A percentile compares a stretch with the other conserved stretches of the same genome.
Conservation (phyloP, 1,140 invertebrate species). For the Drosophila kohkoa region DNA sequence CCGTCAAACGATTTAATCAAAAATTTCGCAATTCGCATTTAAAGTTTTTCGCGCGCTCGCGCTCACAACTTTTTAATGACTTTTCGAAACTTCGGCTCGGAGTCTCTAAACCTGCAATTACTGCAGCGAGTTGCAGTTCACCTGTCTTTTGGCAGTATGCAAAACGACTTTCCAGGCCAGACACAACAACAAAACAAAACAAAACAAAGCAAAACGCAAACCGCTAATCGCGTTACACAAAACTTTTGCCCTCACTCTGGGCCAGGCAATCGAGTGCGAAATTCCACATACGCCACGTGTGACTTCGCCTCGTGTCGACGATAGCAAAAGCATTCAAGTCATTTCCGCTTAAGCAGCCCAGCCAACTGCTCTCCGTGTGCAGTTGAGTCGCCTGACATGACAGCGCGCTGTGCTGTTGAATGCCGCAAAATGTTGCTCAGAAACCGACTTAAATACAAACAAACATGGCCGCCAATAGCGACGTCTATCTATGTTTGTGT, state of each 20-base stretch:
- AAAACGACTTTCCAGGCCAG: slow-evolving; percentile 54
- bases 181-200: slow-evolving; percentile 51
- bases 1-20: slow-evolving; percentile 74
- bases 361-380: slow-evolving; percentile 28
- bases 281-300: slow-evolving; percentile 77
- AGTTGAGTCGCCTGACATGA: slow-evolving; percentile 60
- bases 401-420: slow-evolving; percentile 67
- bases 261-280: slow-evolving; percentile 76
- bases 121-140: slow-evolving; percentile 35
- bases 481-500: neutral
- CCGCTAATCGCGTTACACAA: slow-evolving; percentile 81
- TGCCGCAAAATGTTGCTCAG: slow-evolving; percentile 77
- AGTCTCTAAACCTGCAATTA: slow-evolving; percentile 73
- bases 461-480: slow-evolving; percentile 71
- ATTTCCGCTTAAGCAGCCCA: slow-evolving; percentile 81
- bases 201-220: slow-evolving; percentile 70
- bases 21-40: slow-evolving; percentile 60
- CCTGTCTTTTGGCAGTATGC: slow-evolving; percentile 20
- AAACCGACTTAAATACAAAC: slow-evolving; percentile 80
- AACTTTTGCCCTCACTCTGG: slow-evolving; percentile 55
- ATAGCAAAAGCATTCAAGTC: slow-evolving; percentile 77
- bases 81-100: slow-evolving; percentile 58
- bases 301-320: slow-evolving; percentile 55
- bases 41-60: slow-evolving; percentile 53
- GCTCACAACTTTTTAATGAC: slow-evolving; percentile 77